Conservation (phyloP, 2,113 vertebrate species). For the Morone chrysops region DNA sequence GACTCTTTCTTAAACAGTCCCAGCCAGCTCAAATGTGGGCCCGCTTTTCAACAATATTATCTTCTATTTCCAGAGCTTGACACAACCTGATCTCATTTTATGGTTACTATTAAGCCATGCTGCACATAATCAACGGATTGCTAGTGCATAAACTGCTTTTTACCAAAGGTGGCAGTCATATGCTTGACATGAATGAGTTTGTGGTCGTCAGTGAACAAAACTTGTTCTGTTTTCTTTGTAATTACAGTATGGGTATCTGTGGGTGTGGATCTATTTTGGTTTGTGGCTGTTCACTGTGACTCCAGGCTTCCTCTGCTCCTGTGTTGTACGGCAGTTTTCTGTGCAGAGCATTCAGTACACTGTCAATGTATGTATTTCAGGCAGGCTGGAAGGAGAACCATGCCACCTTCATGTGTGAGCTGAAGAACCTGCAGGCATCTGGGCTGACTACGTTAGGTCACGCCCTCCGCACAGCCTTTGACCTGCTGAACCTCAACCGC, state of each 20-base stretch:
- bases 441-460: slow-evolving; percentile 96
- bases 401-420: slow-evolving; percentile 97
- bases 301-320: slow-evolving; percentile 6
- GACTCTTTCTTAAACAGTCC: slow-evolving; percentile 21
- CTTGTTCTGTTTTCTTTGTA: slow-evolving; percentile 22
- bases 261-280: slow-evolving; percentile 52
- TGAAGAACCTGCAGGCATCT: slow-evolving; percentile 97
- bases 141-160: neutral
- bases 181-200: slow-evolving; percentile 22
- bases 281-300: slow-evolving; percentile 16
- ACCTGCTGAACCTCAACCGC: slow-evolving; percentile 98
- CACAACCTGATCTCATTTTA: slow-evolving; percentile 34
- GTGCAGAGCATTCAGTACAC: slow-evolving; percentile 10
- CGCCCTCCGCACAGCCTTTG: slow-evolving; percentile 95
- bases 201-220: slow-evolving; percentile 31
- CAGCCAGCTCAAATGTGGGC: slow-evolving; percentile 30
- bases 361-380: slow-evolving; percentile 68
- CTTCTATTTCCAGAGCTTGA: slow-evolving; percentile 36
- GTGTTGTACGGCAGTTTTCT: neutral
- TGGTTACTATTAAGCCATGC: slow-evolving; percentile 1
- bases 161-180: slow-evolving; percentile 1
- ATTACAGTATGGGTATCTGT: slow-evolving; percentile 30
- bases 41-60: slow-evolving; percentile 39
- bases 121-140: slow-evolving; percentile 1
- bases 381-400: slow-evolving; percentile 99